A percentile compares a stretch with the other conserved stretches of the same genome.
phyloP scores from a whole-genome alignment of 2,113 vertebrate species.

The Poeciliopsis prolifica region DNA sequence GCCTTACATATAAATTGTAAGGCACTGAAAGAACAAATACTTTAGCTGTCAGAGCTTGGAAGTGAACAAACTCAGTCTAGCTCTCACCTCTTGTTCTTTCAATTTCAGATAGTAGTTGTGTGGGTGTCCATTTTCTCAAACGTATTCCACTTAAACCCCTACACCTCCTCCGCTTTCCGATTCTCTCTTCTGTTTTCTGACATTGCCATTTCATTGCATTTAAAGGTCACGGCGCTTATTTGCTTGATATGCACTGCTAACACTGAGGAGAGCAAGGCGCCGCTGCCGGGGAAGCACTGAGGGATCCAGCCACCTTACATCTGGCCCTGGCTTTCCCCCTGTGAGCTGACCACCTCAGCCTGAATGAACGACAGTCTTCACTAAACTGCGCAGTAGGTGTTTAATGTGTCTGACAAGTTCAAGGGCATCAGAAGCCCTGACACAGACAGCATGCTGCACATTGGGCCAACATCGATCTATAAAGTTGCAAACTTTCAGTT shows the following conservation, averaged over 20 bases:
- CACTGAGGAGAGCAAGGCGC: slow-evolving; percentile 7
- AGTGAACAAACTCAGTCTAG: neutral
- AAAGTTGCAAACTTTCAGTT: slow-evolving; percentile 46
- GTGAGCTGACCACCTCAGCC: slow-evolving; percentile 24
- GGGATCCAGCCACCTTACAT: slow-evolving; percentile 21
- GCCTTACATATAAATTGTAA: neutral
- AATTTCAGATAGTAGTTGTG: slow-evolving; percentile 11
- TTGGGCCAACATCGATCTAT: slow-evolving; percentile 42
- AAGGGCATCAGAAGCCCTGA: slow-evolving; percentile 63
- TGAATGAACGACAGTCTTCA: slow-evolving; percentile 51
- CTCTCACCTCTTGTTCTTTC: neutral
- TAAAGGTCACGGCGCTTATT: slow-evolving; percentile 42
- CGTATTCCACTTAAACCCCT: slow-evolving; percentile 8
- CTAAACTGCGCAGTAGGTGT: slow-evolving; percentile 65
- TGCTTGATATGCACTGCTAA: slow-evolving; percentile 18
- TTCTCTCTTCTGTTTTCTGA: neutral
- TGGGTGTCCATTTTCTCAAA: neutral
- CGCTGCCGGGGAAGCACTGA: slow-evolving; percentile 39
- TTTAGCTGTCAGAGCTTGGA: slow-evolving; percentile 14
- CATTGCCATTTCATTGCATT: slow-evolving; percentile 1
- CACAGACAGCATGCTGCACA: slow-evolving; percentile 38
- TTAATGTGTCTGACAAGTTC: slow-evolving; percentile 58
- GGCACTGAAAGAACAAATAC: neutral
- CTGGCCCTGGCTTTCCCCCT: slow-evolving; percentile 12
- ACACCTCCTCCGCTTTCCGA: neutral